Base-by-base conservation (phyloP, 92 coral and sea anemone species). In the Porites rus region DNA sequence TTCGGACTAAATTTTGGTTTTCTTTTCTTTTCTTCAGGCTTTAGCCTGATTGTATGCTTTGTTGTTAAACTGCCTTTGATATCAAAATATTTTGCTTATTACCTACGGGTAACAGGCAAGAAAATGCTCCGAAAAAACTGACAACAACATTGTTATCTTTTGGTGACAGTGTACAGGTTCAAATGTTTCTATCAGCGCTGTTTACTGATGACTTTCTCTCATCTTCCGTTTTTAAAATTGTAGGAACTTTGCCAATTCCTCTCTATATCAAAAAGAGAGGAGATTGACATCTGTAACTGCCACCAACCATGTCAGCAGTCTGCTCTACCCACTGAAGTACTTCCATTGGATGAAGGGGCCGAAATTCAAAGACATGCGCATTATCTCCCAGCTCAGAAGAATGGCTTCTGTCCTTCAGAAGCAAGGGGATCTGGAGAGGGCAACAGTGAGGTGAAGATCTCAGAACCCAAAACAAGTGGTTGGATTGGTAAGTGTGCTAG, bases 351-450 rank as follows among this genome's bases (percentile, higher is more conserved):
- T 5, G 5, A 10, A 8, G 5, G 74, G 50, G 18, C 74, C 74
- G 17, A 24, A 11, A 11, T 69, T 69, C 10, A 46, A 7, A 10
- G 20, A 31, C 8, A 22, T 69, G n/a, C 74, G 3, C 51, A 10
- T 69, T 16, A 69, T 69, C 20, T 28, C 2, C 21, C 74, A 69
- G 12, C 52, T 69, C 21, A 1, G 74, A 10, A 10, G 46, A 24
- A 69, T 31, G 74, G 74, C 74, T 4, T 31, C 74, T 8, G 74
- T 69, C 46, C 74, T 69, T 22, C 74, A 69, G 46, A 69, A 69
- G 53, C 74, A 69, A 31, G 74, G 74, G 0, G 51, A 69, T 10
- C 12, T 69, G n/a, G 74, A 69, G 18, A 8, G 74, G 10, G 6
- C 74, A 21, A 21, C 51, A 3, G 21, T 19, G n/a, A 8, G 46